These are phyloP conservation scores for Abramis brama DNA, from an alignment of 2,113 vertebrate species.

Conservation along the genomic window DNA sequence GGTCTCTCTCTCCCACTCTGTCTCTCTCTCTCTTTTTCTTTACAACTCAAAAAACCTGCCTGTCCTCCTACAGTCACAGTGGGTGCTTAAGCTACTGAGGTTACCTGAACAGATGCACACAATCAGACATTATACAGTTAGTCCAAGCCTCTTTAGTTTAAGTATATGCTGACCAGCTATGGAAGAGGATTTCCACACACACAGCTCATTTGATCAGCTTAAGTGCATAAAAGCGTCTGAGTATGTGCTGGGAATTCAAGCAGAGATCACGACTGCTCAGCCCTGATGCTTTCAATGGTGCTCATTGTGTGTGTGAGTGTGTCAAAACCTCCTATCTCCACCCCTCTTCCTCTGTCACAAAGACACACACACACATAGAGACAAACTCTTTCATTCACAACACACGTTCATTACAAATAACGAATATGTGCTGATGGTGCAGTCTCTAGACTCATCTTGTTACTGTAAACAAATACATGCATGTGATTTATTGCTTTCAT, in stretches of 20 bases:
- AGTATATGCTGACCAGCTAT: constrained; percentile 24
- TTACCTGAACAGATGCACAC: constrained; percentile 37
- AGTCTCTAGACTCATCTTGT: constrained; percentile 56
- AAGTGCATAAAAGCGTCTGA: constrained; percentile 55
- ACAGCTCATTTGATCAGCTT: constrained; percentile 59
- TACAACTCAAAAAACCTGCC: constrained; percentile 24
- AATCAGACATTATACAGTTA: constrained; percentile 12
- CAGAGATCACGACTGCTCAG: constrained; percentile 58
- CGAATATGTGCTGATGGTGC: constrained; percentile 58
- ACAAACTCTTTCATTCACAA: constrained; percentile 27
- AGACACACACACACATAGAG: constrained; percentile 36
- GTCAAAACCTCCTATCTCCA: neutral
- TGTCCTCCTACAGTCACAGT: constrained; percentile 38
- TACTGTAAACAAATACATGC: neutral
- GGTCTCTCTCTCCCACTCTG: constrained; percentile 40
- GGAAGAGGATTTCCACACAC: constrained; percentile 41
- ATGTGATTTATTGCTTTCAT: neutral
- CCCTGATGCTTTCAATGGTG: constrained; percentile 70
- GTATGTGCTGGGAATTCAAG: constrained; percentile 69
- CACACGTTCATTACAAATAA: constrained; percentile 32
- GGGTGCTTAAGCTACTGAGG: constrained; percentile 22
- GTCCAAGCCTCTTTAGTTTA: constrained; percentile 31
- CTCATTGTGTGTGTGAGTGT: constrained; percentile 67
- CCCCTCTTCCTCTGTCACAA: constrained; percentile 4
- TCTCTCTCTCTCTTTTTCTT: constrained; percentile 24